Base-by-base conservation (phyloP, 1,140 invertebrate genomes). In the Asbolus verrucosus region DNA sequence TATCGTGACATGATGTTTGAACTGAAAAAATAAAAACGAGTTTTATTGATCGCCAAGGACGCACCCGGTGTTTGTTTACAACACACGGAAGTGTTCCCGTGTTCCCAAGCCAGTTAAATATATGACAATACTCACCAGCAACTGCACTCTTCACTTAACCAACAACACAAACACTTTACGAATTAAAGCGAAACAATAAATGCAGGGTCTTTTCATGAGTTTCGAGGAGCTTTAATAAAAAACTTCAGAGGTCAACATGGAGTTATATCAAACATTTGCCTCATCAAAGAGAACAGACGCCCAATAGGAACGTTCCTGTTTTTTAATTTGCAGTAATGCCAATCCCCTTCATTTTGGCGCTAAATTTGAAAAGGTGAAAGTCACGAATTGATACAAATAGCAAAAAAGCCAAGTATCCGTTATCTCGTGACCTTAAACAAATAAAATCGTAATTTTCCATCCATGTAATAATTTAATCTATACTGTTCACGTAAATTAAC, bases 1-100 rank as follows among this genome's bases (percentile, higher is more conserved):
- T 92, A 91, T 36, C 91, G 86, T 68, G 91, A 91, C 90, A 93
- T 92, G n/a, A n/a, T 79, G 83, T 70, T 21, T 6, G 14, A 46
- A 46, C 67, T 80, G 80, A 70, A 76, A 77, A 62, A 70, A 31
- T 69, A 15, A 41, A 54, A 59, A 36, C 41, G 60, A 38, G 50
- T 27, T 30, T 61, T 66, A 67, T 69, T 46, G 65, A 66, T 67
- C 46, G 30, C 21, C 5, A 39, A 41, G 39, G 62, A 41, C 62
- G 62, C 33, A 43, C 62, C 62, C 62, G 62, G 62, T 41, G 38
- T 41, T 65, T 65, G 62, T 65, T 65, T 65, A 65, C 61, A 63
- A 13, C 38, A 27, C 13, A 14, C 16, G 24, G 4, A 62, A 62
- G 30, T n/a, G n/a, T n/a, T n/a, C n/a, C n/a, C n/a, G n/a, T n/a